Base-by-base conservation (phyloP, 2,113 vertebrate genomes). In the Rhagologus leucostigma region DNA sequence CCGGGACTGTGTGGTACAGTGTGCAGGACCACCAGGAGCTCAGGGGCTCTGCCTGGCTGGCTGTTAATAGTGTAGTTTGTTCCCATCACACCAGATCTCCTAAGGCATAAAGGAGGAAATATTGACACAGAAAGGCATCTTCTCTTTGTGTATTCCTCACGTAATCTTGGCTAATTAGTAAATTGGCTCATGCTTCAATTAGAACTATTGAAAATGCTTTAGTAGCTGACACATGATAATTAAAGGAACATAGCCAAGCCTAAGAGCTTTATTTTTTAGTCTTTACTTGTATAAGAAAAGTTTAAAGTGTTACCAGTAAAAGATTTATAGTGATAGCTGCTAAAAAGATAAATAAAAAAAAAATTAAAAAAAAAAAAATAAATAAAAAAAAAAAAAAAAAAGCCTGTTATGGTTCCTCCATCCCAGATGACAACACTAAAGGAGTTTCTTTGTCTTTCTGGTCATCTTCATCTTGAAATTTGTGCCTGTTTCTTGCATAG, bases 91-190 rank as follows among this genome's bases (percentile, higher is more conserved):
- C 49, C 60, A 88, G 52, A 78, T 73, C 84, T 82, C 92, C 26
- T 52, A 76, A 56, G n/a, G 60, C 50, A 77, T 35, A 81, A 75
- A 93, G 62, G 49, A 95, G 71, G 62, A 95, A 96, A 91, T 79
- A 94, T 3, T 82, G 94, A 95, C 79, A 76, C 24, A 90, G 79
- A 69, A 92, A 89, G 75, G 57, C 44, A 37, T 74, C 90, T 93
- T 93, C 62, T 53, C 62, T 94, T 95, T 94, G 90, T 93, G 78
- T 75, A 79, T 90, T 95, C 84, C 62, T 76, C 69, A 32, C 24
- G 27, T 91, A 96, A 92, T 91, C 82, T 90, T 75, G 83, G 75
- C 62, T 96, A 95, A 97, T 97, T 95, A 96, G 89, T 82, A 88
- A 96, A 94, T 39, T 95, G 94, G 71, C 90, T 93, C 59, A 80